phyloP scores from a whole-genome alignment of 2,113 vertebrate genomes.

The Poeciliopsis turrubarensis region DNA sequence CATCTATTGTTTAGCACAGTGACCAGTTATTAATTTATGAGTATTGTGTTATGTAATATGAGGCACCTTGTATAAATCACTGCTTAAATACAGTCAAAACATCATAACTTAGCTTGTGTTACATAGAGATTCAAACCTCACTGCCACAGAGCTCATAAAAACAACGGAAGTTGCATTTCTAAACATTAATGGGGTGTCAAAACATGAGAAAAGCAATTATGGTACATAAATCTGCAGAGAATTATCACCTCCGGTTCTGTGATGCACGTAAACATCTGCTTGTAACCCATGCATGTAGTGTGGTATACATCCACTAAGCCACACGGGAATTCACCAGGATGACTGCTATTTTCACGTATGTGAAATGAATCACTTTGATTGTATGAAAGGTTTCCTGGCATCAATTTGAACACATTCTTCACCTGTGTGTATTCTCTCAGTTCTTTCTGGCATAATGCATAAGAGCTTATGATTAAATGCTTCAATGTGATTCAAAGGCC shows the following conservation, averaged over 20 bases:
- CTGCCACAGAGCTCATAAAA: slow-evolving; percentile 6
- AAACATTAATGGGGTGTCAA: not conserved
- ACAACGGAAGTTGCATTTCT: not conserved
- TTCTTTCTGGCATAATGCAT: not conserved
- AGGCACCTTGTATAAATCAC: no score
- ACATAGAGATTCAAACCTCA: not conserved
- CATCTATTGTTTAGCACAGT: no score
- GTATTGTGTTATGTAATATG: no score
- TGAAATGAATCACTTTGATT: not conserved
- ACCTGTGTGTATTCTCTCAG: not conserved
- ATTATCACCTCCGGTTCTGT: not conserved
- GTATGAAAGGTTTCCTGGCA: not conserved
- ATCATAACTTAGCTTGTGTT: not conserved
- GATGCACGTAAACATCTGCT: slow-evolving; percentile 1
- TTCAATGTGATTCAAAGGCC: not conserved
- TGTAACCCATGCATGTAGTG: not conserved
- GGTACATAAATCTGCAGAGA: not conserved
- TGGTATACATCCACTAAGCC: no score
- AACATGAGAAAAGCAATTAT: not conserved
- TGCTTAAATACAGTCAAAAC: no score
- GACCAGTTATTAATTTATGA: no score
- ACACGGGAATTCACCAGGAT: not conserved
- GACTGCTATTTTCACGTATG: slow-evolving; percentile 2
- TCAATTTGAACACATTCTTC: not conserved
- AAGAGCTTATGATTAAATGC: slow-evolving; percentile 15